Percentiles rank a stretch among this genome's conserved stretches.
Conservation (phyloP, 2,113 vertebrate species). For the Narcine bancroftii region DNA sequence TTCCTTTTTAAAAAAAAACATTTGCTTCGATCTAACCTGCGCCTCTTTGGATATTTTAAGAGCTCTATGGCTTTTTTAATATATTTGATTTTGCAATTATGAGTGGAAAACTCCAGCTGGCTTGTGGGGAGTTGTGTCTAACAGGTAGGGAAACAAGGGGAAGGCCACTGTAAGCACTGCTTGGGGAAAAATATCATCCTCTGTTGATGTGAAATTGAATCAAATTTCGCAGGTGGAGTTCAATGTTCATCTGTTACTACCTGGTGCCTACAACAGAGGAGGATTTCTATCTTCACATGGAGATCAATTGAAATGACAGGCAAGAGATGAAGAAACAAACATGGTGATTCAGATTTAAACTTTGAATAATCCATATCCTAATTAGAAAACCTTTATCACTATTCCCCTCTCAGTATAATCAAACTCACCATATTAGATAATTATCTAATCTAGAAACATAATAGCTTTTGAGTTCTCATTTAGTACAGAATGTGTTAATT, state of each 20-base stretch:
- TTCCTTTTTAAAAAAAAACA: no score
- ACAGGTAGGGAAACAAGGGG: background rate
- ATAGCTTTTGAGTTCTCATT: background rate
- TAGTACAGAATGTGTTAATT: background rate
- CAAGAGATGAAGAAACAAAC: background rate
- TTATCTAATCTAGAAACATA: background rate
- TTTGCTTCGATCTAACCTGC: no score
- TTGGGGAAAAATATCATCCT: no score
- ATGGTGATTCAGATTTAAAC: background rate
- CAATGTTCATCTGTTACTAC: no score
- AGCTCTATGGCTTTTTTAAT: no score
- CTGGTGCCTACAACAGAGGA: no score
- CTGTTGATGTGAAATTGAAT: no score
- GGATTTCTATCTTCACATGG: background rate
- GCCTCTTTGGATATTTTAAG: no score
- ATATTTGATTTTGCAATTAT: no score
- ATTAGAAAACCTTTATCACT: background rate
- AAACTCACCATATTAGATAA: background rate
- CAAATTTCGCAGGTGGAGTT: no score
- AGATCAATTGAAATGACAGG: background rate
- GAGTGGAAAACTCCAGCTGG: background rate
- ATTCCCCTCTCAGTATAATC: background rate
- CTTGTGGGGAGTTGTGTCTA: background rate
- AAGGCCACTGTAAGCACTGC: background rate
- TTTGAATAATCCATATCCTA: background rate